Evolutionary conservation across 1,140 invertebrate genomes (phyloP), one percentile per base, ranked within the genome.

Genomic region (Spodoptera frugiperda): DNA sequence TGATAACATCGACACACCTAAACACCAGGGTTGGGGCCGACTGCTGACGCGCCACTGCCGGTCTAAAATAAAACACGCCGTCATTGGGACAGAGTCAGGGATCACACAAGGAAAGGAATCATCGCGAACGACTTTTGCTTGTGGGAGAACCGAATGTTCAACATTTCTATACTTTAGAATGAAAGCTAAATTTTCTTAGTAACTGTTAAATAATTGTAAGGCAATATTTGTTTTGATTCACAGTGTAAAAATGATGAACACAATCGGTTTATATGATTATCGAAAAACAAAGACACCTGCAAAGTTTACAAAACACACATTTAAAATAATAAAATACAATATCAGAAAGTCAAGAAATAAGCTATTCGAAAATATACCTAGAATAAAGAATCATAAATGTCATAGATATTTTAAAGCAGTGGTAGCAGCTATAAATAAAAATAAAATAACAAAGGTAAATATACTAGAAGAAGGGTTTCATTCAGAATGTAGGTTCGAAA

Each of bases 1-100:
- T 87, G 88, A 87, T 88, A 90, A 94, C 93, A 93, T 89, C 91
- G 93, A 94, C 94, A 94, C 94, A 94, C 94, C 94, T 94, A 94
- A 93, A 94, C 86, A 94, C 94, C 87, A 94, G 91, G 84, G 93
- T 94, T 82, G 94, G 94, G 82, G 94, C 93, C 78, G 94, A 94
- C 93, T 94, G 94, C 93, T 94, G 94, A 74, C 94, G 90, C 86
- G 94, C 90, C 89, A 94, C 94, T 85, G 91, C 92, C 84, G 94
- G 94, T 94, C 94, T 94, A 93, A 91, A 93, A 94, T 91, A 88
- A 94, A 94, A 93, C 87, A 93, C 85, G 82, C 85, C 75, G 84
- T 90, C 89, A 91, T 87, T 91, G 84, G 84, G 82, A 79, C 74
- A 79, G 48, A 76, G 57, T 76, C 39, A 79, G 77, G 83, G 76